Conservation (phyloP, 1,140 invertebrate genomes). For the Drepana arcuata region DNA sequence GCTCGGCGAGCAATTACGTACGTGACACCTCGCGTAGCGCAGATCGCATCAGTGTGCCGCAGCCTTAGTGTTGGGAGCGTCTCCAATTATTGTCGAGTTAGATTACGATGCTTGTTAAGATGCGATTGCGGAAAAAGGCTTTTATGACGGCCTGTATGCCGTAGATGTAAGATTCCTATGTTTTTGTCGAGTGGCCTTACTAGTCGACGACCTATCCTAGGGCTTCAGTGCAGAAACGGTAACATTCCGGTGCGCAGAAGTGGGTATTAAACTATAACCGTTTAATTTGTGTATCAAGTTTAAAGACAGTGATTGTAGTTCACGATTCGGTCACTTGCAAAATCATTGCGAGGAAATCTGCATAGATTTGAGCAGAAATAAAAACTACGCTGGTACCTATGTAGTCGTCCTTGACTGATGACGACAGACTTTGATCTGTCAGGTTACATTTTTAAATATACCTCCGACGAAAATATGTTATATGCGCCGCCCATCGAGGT, state of each 20-base stretch:
- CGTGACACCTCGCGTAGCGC: constrained; percentile 43
- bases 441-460: too few relatives aligned
- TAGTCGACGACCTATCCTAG: background rate
- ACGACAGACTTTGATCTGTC: too few relatives aligned
- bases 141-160: constrained; percentile 26
- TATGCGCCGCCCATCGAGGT: too few relatives aligned
- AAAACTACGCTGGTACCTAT: too few relatives aligned
- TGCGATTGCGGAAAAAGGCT: constrained; percentile 14
- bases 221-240: background rate
- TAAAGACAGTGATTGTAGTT: too few relatives aligned
- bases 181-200: background rate
- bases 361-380: too few relatives aligned
- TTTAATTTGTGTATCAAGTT: too few relatives aligned
- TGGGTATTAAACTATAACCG: background rate
- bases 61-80: constrained; percentile 36
- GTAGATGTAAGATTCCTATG: constrained; percentile 6
- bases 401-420: too few relatives aligned
- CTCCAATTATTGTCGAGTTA: constrained; percentile 36
- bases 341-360: too few relatives aligned
- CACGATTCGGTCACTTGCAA: too few relatives aligned
- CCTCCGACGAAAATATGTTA: too few relatives aligned
- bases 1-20: constrained; percentile 49
- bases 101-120: constrained; percentile 25
- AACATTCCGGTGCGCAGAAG: background rate
- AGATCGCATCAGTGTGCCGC: constrained; percentile 20